phyloP scores from a whole-genome alignment of 2,888 invertebrate species.

The Spilosoma lubricipeda region DNA sequence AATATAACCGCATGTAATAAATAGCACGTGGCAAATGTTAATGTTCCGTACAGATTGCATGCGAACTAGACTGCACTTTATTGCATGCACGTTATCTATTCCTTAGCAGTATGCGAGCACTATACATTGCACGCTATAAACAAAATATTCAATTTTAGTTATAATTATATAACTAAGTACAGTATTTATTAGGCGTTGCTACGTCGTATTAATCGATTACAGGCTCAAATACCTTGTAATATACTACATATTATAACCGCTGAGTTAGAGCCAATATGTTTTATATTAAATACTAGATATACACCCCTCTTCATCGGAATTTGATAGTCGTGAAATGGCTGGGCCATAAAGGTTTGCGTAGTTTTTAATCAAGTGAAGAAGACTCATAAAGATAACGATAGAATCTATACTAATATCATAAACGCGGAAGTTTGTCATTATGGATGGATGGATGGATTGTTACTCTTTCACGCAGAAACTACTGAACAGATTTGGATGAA shows the following conservation, averaged over 20 bases:
- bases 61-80: background rate
- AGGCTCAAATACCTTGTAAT: background rate
- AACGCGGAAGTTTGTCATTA: too few species aligned
- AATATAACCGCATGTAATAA: background rate
- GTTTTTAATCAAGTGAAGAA: background rate
- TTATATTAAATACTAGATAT: background rate
- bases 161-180: background rate
- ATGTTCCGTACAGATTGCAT: background rate
- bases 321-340: background rate
- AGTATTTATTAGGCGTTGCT: background rate
- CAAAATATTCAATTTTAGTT: background rate
- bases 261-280: background rate
- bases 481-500: too few species aligned
- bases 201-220: background rate
- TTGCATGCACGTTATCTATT: background rate
- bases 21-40: background rate
- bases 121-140: background rate
- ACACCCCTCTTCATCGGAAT: background rate
- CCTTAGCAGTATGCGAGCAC: background rate
- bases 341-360: background rate
- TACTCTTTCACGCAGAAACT: too few species aligned
- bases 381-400: background rate
- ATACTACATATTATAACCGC: background rate
- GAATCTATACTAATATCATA: background rate
- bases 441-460: too few species aligned